phyloP scores from a whole-genome alignment of 2,888 invertebrate species.

The Mythimna lalbum region DNA sequence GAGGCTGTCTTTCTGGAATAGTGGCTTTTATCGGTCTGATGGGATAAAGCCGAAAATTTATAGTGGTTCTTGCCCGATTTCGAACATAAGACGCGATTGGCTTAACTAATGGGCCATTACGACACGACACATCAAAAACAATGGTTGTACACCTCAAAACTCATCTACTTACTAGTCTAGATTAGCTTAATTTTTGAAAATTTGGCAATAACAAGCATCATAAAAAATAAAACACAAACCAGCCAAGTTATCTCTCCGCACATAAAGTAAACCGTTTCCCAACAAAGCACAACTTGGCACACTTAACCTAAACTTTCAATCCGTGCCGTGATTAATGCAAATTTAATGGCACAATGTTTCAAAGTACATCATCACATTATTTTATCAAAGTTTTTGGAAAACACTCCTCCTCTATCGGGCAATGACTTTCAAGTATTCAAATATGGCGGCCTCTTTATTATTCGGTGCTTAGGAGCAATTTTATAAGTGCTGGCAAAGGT shows the following conservation, averaged over 20 bases:
- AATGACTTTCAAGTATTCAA: constrained; percentile 54
- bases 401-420: constrained; percentile 48
- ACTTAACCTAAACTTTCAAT: constrained; percentile 64
- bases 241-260: constrained; percentile 26
- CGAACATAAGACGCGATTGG: no score
- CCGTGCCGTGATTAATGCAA: constrained; percentile 72
- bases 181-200: no score
- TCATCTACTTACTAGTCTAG: no score
- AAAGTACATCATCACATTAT: constrained; percentile 61
- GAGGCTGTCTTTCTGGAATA: no score
- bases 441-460: constrained; percentile 17
- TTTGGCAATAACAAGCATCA: not conserved
- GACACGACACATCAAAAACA: no score
- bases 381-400: constrained; percentile 63
- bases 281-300: constrained; percentile 61
- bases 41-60: no score
- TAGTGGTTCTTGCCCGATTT: no score
- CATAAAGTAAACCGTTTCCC: constrained; percentile 43
- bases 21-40: no score
- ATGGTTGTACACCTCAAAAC: no score
- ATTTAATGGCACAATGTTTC: constrained; percentile 73
- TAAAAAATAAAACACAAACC: constrained; percentile 24
- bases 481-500: constrained; percentile 38
- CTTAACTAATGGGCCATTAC: no score
- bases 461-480: constrained; percentile 22